Evolutionary conservation across 2,888 invertebrate genomes (phyloP).

Genomic region (Bombyx huttoni): DNA sequence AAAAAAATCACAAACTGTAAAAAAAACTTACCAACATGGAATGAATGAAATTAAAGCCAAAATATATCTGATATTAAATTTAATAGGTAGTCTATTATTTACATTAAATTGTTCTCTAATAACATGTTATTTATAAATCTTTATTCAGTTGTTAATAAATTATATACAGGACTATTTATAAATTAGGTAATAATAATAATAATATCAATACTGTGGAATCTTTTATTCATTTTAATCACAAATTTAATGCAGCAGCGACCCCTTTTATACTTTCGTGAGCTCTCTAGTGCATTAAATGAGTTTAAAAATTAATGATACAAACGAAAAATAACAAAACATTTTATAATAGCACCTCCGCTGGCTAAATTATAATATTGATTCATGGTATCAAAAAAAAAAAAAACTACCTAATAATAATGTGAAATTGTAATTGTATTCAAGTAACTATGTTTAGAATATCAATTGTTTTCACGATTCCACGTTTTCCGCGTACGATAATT

Average conservation of each 20-base stretch:
- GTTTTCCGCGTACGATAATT: too few species aligned
- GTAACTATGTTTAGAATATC: too few species aligned
- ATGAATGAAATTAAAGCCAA: slow-evolving; percentile 36
- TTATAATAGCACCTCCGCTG: slow-evolving; percentile 63
- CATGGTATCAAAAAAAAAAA: too few species aligned
- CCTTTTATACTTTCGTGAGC: not conserved
- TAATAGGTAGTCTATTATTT: slow-evolving; percentile 72
- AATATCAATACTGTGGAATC: slow-evolving; percentile 69
- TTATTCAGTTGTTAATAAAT: slow-evolving; percentile 69
- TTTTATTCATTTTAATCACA: slow-evolving; percentile 14
- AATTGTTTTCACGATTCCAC: too few species aligned
- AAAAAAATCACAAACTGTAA: too few species aligned
- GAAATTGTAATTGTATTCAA: too few species aligned
- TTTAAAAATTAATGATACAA: slow-evolving; percentile 33
- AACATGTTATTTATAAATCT: slow-evolving; percentile 68
- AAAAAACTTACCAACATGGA: slow-evolving; percentile 1
- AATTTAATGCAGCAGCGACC: not conserved
- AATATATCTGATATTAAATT: slow-evolving; percentile 68
- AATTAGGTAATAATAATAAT: slow-evolving; percentile 62
- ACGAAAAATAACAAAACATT: slow-evolving; percentile 33
- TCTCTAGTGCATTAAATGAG: slow-evolving; percentile 13
- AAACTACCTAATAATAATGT: too few species aligned
- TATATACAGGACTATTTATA: slow-evolving; percentile 71
- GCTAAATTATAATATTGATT: slow-evolving; percentile 9
- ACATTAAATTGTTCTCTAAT: slow-evolving; percentile 72